phyloP scores from a whole-genome alignment of 2,113 vertebrate genomes.

The Hemiprocne comata region DNA sequence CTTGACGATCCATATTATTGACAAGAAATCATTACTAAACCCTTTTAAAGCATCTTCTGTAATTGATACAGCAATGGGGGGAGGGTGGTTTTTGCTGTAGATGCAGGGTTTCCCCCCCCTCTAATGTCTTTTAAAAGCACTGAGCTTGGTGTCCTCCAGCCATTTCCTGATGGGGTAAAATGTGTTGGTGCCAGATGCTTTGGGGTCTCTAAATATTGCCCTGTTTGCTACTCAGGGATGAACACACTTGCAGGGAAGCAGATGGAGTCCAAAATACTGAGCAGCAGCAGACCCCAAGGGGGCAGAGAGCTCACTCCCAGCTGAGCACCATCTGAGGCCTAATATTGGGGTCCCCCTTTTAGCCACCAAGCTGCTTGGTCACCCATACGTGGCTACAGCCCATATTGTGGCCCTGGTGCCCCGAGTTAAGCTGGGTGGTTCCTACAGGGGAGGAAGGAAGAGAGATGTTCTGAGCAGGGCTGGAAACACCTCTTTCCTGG shows the following conservation, averaged over 20 bases:
- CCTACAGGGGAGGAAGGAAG: neutral
- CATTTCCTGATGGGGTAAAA: neutral
- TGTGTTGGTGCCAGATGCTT: neutral
- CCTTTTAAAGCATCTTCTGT: conserved; percentile 41
- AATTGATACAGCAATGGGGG: neutral
- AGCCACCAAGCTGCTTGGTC: neutral
- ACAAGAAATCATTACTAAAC: conserved; percentile 52
- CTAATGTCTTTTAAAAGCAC: conserved; percentile 16
- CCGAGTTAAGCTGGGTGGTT: neutral
- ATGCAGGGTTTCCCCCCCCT: neutral
- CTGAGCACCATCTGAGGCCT: accelerated
- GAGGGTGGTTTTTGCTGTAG: neutral
- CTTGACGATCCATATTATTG: conserved; percentile 4
- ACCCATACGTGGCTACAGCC: accelerated
- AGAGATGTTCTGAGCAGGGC: neutral
- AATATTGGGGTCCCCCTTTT: neutral
- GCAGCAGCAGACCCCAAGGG: neutral
- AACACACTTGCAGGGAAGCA: neutral
- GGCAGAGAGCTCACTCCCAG: neutral
- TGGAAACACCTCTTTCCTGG: neutral
- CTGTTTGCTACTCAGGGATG: neutral
- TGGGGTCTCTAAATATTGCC: neutral
- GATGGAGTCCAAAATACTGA: neutral
- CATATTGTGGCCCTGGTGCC: accelerated
- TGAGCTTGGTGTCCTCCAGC: neutral